Conservation (phyloP, 2,888 invertebrate species). For the Oscheius sp. region DNA sequence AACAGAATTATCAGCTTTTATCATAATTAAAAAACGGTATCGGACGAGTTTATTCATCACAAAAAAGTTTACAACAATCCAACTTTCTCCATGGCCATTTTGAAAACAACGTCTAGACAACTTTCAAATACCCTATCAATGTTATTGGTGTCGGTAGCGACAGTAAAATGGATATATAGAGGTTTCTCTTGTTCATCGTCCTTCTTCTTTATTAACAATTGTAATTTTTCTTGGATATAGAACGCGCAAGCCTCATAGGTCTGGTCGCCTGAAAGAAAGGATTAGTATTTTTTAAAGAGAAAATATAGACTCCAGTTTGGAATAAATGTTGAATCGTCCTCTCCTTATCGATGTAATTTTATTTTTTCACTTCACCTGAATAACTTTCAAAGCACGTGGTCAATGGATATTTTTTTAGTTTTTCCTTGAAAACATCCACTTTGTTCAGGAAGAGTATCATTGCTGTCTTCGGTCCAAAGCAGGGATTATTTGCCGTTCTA, state of each 20-base stretch:
- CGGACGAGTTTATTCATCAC: not conserved
- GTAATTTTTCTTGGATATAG: constrained; percentile 70
- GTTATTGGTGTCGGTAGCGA: constrained; percentile 71
- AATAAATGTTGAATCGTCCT: no score
- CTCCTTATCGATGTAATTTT: no score
- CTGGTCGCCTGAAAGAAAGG: constrained; percentile 66
- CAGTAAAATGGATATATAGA: constrained; percentile 71
- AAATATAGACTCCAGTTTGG: no score
- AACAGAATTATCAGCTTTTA: not conserved
- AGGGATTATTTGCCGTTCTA: constrained; percentile 70
- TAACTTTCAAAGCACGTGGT: constrained; percentile 65
- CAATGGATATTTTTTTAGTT: constrained; percentile 44
- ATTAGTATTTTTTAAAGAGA: no score
- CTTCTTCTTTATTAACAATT: constrained; percentile 54
- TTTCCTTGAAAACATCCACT: constrained; percentile 68
- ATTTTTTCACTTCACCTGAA: constrained; percentile 8
- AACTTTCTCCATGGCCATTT: constrained; percentile 60
- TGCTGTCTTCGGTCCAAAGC: constrained; percentile 71
- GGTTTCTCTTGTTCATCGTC: constrained; percentile 61
- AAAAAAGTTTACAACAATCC: constrained; percentile 46
- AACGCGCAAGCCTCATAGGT: constrained; percentile 65
- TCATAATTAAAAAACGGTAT: not conserved
- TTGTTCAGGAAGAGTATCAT: constrained; percentile 69
- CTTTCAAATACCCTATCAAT: constrained; percentile 67
- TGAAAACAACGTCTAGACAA: constrained; percentile 62